Evolutionary conservation across 2,797 vertebrate species (phyloP).

Genomic region (Sylvilagus floridanus): DNA sequence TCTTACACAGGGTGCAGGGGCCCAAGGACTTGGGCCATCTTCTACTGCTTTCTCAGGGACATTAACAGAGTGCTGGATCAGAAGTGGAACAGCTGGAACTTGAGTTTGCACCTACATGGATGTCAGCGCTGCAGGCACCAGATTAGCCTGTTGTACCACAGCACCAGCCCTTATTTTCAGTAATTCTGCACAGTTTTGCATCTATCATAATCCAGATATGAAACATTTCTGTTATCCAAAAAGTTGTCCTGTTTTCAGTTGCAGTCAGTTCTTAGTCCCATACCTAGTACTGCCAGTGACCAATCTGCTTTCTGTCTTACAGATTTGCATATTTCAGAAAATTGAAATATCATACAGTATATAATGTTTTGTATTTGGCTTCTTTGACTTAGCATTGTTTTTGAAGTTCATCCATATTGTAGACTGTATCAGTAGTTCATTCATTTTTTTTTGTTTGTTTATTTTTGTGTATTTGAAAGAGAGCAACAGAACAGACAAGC

Average conservation of each 20-base stretch:
- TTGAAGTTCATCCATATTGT: neutral
- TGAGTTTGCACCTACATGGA: too few species aligned
- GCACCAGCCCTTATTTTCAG: neutral
- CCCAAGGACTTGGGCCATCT: too few species aligned
- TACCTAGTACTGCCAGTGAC: neutral
- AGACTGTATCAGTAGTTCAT: neutral
- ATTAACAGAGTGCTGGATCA: too few species aligned
- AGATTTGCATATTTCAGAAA: constrained; percentile 51
- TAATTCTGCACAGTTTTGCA: constrained; percentile 11
- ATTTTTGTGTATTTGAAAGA: too few species aligned
- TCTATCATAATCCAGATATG: neutral
- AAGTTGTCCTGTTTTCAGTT: neutral
- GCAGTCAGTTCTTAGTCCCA: neutral
- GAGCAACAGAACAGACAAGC: too few species aligned
- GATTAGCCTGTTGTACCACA: too few species aligned
- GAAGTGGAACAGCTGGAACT: too few species aligned
- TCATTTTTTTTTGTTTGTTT: constrained; percentile 19
- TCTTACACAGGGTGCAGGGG: too few species aligned
- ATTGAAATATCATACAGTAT: constrained; percentile 21
- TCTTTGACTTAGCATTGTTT: constrained; percentile 33
- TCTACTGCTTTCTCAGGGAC: too few species aligned
- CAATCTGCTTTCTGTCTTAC: neutral
- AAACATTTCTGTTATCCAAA: neutral
- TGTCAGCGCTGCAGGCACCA: too few species aligned
- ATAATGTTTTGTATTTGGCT: neutral